Conservation (phyloP, 2,797 vertebrate species). For the Erethizon dorsatum region DNA sequence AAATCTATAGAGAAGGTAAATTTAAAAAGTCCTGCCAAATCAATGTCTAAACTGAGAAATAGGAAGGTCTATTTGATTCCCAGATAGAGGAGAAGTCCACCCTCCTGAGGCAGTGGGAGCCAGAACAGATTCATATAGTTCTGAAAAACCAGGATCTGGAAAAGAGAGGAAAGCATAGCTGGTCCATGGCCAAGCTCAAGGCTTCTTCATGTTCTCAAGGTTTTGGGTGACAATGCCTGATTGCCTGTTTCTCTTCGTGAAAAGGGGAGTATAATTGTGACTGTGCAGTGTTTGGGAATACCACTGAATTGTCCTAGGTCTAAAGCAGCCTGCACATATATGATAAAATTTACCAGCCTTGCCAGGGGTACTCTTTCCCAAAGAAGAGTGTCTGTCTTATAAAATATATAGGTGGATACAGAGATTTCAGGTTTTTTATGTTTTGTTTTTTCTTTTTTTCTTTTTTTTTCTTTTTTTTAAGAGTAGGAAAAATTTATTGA, state of each 20-base stretch:
- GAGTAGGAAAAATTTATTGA: too few relatives aligned
- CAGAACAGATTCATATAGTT: neutral
- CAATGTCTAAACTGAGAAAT: slow-evolving; percentile 12
- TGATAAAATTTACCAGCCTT: neutral
- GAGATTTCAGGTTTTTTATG: neutral
- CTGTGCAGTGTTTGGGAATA: neutral
- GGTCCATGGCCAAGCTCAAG: neutral
- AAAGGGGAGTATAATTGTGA: neutral
- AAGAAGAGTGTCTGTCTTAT: neutral
- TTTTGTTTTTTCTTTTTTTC: too few relatives aligned
- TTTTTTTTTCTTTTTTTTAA: too few relatives aligned
- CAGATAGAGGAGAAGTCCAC: neutral
- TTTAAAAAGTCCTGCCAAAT: neutral
- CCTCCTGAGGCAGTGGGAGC: neutral
- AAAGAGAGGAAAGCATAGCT: neutral
- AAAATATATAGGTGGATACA: neutral
- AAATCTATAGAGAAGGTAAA: slow-evolving; percentile 40
- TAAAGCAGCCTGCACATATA: neutral
- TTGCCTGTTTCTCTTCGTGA: neutral
- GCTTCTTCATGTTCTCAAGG: neutral
- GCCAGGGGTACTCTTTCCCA: neutral
- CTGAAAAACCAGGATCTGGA: neutral
- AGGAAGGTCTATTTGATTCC: neutral
- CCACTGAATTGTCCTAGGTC: neutral
- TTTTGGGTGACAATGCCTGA: neutral